Percentiles rank a stretch among this genome's conserved stretches.
Evolutionary conservation across 2,113 vertebrate species (phyloP).

Genomic region (Hassar affinis): DNA sequence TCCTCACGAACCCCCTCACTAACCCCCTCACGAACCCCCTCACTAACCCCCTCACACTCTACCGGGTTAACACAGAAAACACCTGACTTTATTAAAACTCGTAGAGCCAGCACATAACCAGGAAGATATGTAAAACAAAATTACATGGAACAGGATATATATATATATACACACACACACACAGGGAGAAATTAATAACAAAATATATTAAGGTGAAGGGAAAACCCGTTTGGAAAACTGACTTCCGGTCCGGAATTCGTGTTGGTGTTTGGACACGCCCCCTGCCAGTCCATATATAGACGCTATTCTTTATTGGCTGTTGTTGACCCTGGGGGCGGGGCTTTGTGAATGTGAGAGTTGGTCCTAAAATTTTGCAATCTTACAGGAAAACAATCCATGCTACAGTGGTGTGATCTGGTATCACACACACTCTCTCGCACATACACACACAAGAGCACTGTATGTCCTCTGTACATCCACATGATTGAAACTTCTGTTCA

Average conservation of each 20-base stretch:
- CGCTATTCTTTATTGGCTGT: neutral
- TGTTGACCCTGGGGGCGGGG: neutral
- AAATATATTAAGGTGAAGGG: neutral
- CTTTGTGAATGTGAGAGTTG: neutral
- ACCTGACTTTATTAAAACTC: too few relatives aligned
- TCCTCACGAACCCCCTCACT: too few relatives aligned
- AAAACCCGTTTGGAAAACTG: neutral
- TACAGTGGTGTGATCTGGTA: too few relatives aligned
- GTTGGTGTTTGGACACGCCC: too few relatives aligned
- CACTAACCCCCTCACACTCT: too few relatives aligned
- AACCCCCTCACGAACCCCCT: too few relatives aligned
- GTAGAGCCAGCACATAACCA: neutral
- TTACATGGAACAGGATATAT: too few relatives aligned
- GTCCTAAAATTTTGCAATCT: neutral
- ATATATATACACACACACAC: too few relatives aligned
- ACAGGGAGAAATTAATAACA: too few relatives aligned
- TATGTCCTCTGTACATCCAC: neutral
- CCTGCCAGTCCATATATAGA: neutral
- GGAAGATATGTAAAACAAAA: neutral
- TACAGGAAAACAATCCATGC: neutral
- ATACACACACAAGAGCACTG: too few relatives aligned
- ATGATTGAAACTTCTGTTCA: neutral
- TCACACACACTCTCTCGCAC: too few relatives aligned
- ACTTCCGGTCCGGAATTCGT: neutral
- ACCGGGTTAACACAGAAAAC: too few relatives aligned